These are phyloP conservation scores for Sinella curviseta DNA, from an alignment of 1,140 invertebrate species.

Conservation along the genomic window DNA sequence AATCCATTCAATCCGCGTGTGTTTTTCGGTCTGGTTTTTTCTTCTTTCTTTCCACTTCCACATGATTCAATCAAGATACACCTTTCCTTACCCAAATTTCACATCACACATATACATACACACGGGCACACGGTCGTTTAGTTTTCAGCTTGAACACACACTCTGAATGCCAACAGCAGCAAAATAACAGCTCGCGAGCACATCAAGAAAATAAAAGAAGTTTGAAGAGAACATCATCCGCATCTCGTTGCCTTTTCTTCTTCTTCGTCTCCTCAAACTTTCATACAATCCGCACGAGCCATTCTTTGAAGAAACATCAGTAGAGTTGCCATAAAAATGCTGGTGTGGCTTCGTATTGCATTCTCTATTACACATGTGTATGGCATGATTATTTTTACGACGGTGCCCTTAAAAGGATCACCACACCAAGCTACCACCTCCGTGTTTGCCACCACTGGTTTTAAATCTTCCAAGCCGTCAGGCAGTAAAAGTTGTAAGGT, in stretches of 20 bases:
- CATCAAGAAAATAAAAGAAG: not conserved
- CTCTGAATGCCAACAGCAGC: not conserved
- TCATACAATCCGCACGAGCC: slow-evolving; percentile 14
- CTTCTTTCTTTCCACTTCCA: too few relatives aligned
- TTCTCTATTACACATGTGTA: not conserved
- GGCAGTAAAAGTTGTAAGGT: not conserved
- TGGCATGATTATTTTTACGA: slow-evolving; percentile 5
- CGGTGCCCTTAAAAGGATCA: slow-evolving; percentile 12
- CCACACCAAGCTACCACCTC: not conserved
- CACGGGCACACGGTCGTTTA: not conserved
- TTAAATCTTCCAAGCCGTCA: not conserved
- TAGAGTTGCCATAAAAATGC: not conserved
- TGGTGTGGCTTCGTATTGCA: not conserved
- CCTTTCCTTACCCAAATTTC: too few relatives aligned
- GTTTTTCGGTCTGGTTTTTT: too few relatives aligned
- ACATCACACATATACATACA: not conserved
- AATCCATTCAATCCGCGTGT: too few relatives aligned
- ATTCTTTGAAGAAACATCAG: not conserved
- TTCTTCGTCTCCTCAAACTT: not conserved
- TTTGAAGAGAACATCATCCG: not conserved
- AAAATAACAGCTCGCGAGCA: not conserved
- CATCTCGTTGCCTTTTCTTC: not conserved
- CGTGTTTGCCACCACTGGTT: not conserved
- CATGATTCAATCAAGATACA: not conserved
- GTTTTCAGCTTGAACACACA: slow-evolving; percentile 9